Evolutionary conservation across 1,140 invertebrate species (phyloP).

Genomic region (Nautilus pompilius): DNA sequence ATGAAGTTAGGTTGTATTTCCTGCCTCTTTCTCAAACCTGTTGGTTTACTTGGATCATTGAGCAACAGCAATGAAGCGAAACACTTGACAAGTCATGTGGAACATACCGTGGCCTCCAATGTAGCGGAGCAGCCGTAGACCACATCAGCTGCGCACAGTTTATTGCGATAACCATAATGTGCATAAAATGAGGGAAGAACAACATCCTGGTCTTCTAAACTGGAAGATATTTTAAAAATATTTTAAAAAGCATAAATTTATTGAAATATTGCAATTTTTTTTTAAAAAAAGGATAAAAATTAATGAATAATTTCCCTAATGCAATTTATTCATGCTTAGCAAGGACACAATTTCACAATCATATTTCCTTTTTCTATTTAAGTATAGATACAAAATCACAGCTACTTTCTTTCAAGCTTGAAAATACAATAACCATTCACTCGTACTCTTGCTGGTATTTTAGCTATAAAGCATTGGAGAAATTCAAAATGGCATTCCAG

Average conservation of each 20-base stretch:
- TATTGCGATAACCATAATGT: conserved; percentile 77
- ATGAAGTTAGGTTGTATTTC: background rate
- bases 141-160: conserved; percentile 78
- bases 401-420: no score
- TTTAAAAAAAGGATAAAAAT: background rate
- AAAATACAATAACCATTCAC: no score
- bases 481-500: no score
- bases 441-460: no score
- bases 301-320: no score
- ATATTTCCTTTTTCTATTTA: no score
- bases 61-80: background rate
- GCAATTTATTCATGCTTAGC: no score
- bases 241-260: background rate
- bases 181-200: conserved; percentile 69
- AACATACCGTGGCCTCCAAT: conserved; percentile 71
- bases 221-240: conserved; percentile 22
- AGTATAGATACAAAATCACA: no score
- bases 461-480: no score
- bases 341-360: no score
- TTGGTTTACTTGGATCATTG: no score
- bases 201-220: conserved; percentile 62
- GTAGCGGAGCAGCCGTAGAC: conserved; percentile 78
- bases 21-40: no score
- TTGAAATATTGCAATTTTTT: background rate
- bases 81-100: background rate